These are phyloP conservation scores for Dendrolimus kikuchii DNA, from an alignment of 1,140 invertebrate species.

Conservation along the genomic window DNA sequence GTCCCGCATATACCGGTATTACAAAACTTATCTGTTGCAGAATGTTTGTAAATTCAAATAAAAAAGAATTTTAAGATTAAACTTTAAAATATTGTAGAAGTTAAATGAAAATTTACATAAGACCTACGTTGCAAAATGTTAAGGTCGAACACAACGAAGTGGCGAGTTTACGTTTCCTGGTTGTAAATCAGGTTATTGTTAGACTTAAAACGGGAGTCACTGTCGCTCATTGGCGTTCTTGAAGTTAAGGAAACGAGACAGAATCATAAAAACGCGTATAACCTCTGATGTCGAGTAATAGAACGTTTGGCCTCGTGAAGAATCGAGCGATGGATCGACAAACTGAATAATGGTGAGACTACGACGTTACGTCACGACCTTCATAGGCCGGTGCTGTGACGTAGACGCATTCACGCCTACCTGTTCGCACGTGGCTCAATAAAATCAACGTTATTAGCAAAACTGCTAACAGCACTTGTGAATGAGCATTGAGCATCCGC, in stretches of 20 bases:
- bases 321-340: conserved; percentile 50
- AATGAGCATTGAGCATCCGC: conserved; percentile 2
- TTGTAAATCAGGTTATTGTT: conserved; percentile 18
- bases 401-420: conserved; percentile 44
- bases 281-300: conserved; percentile 26
- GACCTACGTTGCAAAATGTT: conserved; percentile 7
- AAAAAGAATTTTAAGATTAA: neutral
- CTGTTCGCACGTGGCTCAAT: conserved; percentile 39
- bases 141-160: conserved; percentile 8
- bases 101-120: conserved; percentile 9
- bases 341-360: conserved; percentile 45
- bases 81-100: conserved; percentile 3
- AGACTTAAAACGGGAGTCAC: conserved; percentile 11
- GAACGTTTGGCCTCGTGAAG: conserved; percentile 47
- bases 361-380: conserved; percentile 59
- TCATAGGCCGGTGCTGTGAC: conserved; percentile 47
- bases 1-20: conserved; percentile 16
- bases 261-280: conserved; percentile 25
- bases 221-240: conserved; percentile 15
- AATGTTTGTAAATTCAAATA: conserved; percentile 10
- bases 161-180: conserved; percentile 15
- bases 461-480: conserved; percentile 10
- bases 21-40: conserved; percentile 12
- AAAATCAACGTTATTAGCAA: conserved; percentile 23
- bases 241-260: conserved; percentile 26